A percentile compares a stretch with the other conserved stretches of the same genome.
Conservation (phyloP, 2,797 vertebrate species). For the Chloroceryle inda region DNA sequence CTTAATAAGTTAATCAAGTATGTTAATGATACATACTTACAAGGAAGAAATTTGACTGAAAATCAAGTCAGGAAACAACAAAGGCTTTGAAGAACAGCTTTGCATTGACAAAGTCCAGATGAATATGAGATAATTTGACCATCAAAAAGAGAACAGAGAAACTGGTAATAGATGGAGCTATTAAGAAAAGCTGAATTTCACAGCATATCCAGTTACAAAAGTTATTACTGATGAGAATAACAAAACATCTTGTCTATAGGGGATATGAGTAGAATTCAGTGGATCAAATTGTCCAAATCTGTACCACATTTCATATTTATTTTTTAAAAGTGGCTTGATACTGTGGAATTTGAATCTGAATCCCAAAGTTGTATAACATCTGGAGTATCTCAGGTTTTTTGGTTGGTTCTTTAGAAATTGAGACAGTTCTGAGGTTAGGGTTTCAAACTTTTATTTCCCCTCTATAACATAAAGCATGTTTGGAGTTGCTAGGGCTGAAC, state of each 20-base stretch:
- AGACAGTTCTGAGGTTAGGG: not conserved
- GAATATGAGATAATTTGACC: constrained; percentile 57
- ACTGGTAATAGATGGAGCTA: not conserved
- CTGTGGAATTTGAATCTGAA: not conserved
- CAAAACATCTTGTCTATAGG: not conserved
- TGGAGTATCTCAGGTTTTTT: not conserved
- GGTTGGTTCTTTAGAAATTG: not conserved
- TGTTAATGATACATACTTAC: constrained; percentile 64
- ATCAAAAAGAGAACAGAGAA: constrained; percentile 34
- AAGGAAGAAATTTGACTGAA: constrained; percentile 41
- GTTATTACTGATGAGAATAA: constrained; percentile 1
- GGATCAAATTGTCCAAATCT: constrained; percentile 21
- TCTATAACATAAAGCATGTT: not conserved
- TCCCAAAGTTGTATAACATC: not conserved
- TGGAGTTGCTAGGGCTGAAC: not conserved
- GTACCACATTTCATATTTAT: not conserved
- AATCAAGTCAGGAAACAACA: constrained; percentile 49
- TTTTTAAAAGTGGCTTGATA: constrained; percentile 9
- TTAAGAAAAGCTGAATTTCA: constrained; percentile 55
- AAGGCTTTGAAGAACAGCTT: constrained; percentile 45
- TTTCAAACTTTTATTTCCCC: not conserved
- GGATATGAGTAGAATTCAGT: constrained; percentile 16
- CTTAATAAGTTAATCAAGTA: constrained; percentile 72
- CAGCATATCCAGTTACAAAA: constrained; percentile 26
- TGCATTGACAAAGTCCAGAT: constrained; percentile 56